Conservation (phyloP, 2,113 vertebrate species). For the Archocentrus centrarchus region DNA sequence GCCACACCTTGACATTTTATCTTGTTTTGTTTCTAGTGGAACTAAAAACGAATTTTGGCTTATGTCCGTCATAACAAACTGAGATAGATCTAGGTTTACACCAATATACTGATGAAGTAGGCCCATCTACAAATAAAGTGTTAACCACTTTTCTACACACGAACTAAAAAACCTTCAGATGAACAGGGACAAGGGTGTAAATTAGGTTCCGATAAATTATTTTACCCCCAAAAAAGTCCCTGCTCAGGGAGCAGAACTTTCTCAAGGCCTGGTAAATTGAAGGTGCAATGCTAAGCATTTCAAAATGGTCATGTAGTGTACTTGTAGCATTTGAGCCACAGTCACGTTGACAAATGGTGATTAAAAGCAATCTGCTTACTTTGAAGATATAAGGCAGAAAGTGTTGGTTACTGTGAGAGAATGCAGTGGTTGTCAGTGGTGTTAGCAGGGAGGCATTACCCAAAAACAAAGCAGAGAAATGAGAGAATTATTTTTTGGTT, state of each 20-base stretch:
- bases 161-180: no score
- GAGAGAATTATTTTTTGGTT: background rate
- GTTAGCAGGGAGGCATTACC: rapidly evolving
- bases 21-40: background rate
- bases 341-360: background rate
- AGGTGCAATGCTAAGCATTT: background rate
- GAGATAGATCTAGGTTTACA: no score
- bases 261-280: background rate
- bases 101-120: no score
- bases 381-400: background rate
- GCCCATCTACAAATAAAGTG: no score
- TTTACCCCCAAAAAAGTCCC: background rate
- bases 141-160: no score
- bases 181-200: no score
- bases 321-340: background rate
- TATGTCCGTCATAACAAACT: background rate
- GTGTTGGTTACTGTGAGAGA: background rate
- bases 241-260: background rate
- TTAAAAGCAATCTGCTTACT: background rate
- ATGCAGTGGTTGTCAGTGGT: rapidly evolving
- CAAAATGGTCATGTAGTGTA: background rate
- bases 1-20: background rate
- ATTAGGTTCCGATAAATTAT: background rate
- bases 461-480: background rate
- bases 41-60: no score